These are phyloP conservation scores for Heterodera schachtii DNA, from an alignment of 1,140 invertebrate species.

Conservation along the genomic window DNA sequence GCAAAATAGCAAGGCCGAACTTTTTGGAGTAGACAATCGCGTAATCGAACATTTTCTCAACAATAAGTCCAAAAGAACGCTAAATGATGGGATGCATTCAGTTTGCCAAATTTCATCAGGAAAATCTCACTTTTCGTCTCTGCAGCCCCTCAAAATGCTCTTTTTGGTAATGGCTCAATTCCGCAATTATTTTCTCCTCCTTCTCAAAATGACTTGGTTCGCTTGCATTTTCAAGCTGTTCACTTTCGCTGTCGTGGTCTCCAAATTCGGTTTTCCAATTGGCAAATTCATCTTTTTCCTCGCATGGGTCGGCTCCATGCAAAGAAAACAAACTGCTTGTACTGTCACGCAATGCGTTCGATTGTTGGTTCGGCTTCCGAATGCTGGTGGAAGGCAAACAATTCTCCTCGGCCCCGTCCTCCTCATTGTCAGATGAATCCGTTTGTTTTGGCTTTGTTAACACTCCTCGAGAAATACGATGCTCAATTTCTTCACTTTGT, in stretches of 20 bases:
- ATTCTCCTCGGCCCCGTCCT: neutral
- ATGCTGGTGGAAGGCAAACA: neutral
- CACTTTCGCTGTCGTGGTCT: neutral
- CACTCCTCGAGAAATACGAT: no score
- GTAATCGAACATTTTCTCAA: conserved; percentile 15
- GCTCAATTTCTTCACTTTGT: no score
- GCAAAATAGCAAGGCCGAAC: conserved; percentile 3
- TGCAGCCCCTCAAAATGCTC: neutral
- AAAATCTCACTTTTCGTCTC: neutral
- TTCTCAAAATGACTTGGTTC: neutral
- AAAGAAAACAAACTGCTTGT: no score
- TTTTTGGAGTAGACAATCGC: conserved; percentile 19
- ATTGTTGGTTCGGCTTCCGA: neutral
- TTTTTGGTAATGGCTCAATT: conserved; percentile 1
- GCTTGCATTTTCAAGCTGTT: neutral
- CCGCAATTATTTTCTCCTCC: neutral
- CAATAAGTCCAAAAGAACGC: conserved; percentile 18
- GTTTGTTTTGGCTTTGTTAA: no score
- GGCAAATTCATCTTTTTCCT: no score
- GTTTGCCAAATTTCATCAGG: neutral
- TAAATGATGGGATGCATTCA: neutral
- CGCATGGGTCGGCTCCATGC: no score
- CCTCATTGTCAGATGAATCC: neutral
- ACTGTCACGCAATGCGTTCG: neutral
- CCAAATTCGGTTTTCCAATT: no score